These are phyloP conservation scores for Zelleria hepariella DNA, from an alignment of 2,888 invertebrate genomes.

Conservation along the genomic window DNA sequence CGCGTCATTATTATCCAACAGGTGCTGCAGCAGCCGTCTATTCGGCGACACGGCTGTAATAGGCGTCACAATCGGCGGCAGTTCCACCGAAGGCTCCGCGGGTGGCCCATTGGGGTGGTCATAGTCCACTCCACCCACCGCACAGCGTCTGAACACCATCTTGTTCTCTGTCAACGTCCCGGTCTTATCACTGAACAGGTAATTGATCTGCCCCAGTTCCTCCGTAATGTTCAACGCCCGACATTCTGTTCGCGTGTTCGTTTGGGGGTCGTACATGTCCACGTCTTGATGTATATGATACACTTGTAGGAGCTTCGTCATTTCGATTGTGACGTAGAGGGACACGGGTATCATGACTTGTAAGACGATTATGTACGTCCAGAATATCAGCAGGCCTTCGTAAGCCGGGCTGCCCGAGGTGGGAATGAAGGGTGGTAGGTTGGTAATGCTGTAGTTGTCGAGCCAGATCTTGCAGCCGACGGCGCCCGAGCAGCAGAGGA, in stretches of 20 bases:
- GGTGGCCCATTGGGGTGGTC: slow-evolving; percentile 83
- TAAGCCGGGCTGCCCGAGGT: slow-evolving; percentile 72
- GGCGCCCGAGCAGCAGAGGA: slow-evolving; percentile 92
- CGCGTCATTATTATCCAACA: slow-evolving; percentile 50
- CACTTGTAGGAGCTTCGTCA: slow-evolving; percentile 96
- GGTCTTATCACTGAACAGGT: slow-evolving; percentile 97
- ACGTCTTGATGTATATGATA: slow-evolving; percentile 94
- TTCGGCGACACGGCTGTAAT: slow-evolving; percentile 60
- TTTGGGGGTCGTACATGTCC: slow-evolving; percentile 87
- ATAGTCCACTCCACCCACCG: slow-evolving; percentile 91
- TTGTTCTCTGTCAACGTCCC: slow-evolving; percentile 98
- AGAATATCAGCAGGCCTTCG: slow-evolving; percentile 90
- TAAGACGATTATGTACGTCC: slow-evolving; percentile 95
- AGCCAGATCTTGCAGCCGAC: slow-evolving; percentile 93
- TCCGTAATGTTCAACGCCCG: slow-evolving; percentile 97
- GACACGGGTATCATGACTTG: slow-evolving; percentile 98
- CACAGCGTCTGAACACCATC: slow-evolving; percentile 95
- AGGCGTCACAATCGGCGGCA: slow-evolving; percentile 59
- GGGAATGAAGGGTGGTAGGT: slow-evolving; percentile 78
- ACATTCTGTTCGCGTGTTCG: slow-evolving; percentile 84
- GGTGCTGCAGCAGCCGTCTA: slow-evolving; percentile 50
- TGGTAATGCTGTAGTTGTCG: slow-evolving; percentile 64
- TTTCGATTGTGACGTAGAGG: slow-evolving; percentile 95
- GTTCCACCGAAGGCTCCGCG: slow-evolving; percentile 72
- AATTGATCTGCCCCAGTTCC: slow-evolving; percentile 92